Percentiles rank a stretch among this genome's conserved stretches.
phyloP scores from a whole-genome alignment of 2,797 vertebrate species.

The Bradypodion pumilum region DNA sequence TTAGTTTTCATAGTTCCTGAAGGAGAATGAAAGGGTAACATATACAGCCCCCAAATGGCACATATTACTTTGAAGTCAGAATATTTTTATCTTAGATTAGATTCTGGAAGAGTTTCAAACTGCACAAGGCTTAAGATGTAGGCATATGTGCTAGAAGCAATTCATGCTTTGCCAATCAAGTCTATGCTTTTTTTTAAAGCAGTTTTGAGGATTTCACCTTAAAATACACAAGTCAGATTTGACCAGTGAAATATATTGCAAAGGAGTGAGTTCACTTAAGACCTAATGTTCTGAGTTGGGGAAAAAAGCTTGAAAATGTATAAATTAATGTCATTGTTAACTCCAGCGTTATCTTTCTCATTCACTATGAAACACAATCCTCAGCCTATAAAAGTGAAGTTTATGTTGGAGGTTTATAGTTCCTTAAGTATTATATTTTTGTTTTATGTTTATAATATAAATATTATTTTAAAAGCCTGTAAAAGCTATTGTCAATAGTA shows the following conservation, averaged over 20 bases:
- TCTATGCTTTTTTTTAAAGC: background rate
- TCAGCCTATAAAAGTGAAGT: background rate
- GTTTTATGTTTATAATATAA: too few species aligned
- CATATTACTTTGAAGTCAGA: background rate
- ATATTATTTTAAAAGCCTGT: too few species aligned
- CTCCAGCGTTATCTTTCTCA: background rate
- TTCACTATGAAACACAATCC: background rate
- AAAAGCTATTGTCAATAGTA: background rate
- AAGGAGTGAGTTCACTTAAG: background rate
- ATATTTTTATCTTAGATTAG: background rate
- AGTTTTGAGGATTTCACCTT: background rate
- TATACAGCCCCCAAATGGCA: background rate
- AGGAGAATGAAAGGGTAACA: background rate
- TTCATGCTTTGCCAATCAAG: background rate
- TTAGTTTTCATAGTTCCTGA: background rate
- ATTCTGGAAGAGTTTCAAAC: background rate
- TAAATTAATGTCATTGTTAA: background rate
- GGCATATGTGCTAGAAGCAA: background rate
- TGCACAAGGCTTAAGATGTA: background rate
- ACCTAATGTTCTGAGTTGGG: background rate
- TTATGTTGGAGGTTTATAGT: too few species aligned
- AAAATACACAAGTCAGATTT: background rate
- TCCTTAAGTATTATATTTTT: too few species aligned
- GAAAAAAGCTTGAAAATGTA: background rate
- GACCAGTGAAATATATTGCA: background rate